Conservation (phyloP, 1,140 invertebrate species). For the Bombus confusus region DNA sequence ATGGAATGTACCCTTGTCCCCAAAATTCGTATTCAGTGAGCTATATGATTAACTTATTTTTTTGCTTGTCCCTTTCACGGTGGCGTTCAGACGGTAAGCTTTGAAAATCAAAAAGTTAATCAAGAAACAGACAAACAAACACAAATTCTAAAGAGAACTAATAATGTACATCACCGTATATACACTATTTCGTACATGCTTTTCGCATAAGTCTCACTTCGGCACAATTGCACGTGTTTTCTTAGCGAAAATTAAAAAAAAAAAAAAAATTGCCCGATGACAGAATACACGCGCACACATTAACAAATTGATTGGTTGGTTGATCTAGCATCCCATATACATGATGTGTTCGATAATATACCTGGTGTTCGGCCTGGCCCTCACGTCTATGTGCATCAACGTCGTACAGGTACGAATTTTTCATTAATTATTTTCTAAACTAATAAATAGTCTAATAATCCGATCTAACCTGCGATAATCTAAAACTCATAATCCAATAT, state of each 20-base stretch:
- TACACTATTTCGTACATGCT: conserved; percentile 47
- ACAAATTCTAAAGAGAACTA: neutral
- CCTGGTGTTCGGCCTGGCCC: conserved; percentile 95
- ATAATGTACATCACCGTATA: conserved; percentile 43
- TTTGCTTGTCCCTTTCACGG: conserved; percentile 74
- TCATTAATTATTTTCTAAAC: neutral
- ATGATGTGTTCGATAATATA: conserved; percentile 97
- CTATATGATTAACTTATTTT: conserved; percentile 56
- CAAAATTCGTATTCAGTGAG: neutral
- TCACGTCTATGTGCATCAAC: conserved; percentile 98
- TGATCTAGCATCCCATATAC: conserved; percentile 89
- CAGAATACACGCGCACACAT: conserved; percentile 20
- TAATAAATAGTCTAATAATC: too few species aligned
- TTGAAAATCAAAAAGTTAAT: conserved; percentile 39
- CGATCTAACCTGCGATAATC: too few species aligned
- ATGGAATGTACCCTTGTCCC: neutral
- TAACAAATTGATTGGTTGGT: conserved; percentile 65
- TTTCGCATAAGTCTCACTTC: conserved; percentile 51
- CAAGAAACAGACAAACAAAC: conserved; percentile 26
- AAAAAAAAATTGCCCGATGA: neutral
- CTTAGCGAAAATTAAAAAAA: conserved; percentile 36
- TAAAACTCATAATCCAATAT: too few species aligned
- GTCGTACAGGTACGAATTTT: conserved; percentile 91
- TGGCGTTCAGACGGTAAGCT: conserved; percentile 80
- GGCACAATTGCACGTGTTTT: conserved; percentile 56